Evolutionary conservation across 2,797 vertebrate genomes (phyloP).

Genomic region (Leucoraja ocellata): DNA sequence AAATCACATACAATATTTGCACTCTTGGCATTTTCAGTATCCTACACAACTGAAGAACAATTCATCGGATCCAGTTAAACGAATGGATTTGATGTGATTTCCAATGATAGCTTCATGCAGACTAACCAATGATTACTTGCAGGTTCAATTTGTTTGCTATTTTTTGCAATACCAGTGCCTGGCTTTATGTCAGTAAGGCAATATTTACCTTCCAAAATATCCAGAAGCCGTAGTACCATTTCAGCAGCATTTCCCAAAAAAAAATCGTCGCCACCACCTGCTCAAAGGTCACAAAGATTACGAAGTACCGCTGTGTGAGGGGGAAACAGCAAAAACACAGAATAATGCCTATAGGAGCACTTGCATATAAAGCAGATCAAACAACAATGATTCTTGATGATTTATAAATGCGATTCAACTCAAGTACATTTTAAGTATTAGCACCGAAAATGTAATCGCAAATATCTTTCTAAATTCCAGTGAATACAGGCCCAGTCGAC

Average conservation of each 20-base stretch:
- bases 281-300: slow-evolving; percentile 47
- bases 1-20: background rate
- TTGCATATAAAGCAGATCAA: background rate
- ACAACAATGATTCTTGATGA: background rate
- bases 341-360: background rate
- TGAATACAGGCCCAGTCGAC: no score
- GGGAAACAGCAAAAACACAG: slow-evolving; percentile 38
- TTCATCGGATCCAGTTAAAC: background rate
- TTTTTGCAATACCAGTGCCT: background rate
- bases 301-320: slow-evolving; percentile 46
- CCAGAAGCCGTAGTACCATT: slow-evolving; percentile 48
- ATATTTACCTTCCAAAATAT: slow-evolving; percentile 52
- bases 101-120: background rate
- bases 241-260: slow-evolving; percentile 46
- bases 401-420: background rate
- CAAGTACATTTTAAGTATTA: background rate
- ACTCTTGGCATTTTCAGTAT: background rate
- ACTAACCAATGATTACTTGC: background rate
- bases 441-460: background rate
- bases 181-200: background rate
- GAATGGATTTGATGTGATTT: background rate
- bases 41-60: background rate
- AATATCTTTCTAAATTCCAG: background rate
- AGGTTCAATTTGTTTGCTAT: no score
- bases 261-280: slow-evolving; percentile 49